These are phyloP conservation scores for Arctopsyche grandis DNA, from an alignment of 1,140 invertebrate genomes.

Conservation along the genomic window DNA sequence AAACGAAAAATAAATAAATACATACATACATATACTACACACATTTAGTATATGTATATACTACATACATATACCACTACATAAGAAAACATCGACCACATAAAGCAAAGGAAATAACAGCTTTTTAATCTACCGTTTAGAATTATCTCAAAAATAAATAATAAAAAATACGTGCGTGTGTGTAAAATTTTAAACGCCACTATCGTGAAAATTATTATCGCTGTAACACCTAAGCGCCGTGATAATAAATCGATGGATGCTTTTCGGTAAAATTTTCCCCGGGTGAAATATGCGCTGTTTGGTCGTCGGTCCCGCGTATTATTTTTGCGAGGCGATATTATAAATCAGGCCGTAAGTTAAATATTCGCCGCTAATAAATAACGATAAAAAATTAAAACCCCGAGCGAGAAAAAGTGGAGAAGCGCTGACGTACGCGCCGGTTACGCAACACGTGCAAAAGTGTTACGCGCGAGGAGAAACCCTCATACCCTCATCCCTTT, in stretches of 20 bases:
- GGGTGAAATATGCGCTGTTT: conserved; percentile 8
- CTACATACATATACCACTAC: neutral
- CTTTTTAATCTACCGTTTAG: no score
- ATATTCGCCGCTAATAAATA: conserved; percentile 38
- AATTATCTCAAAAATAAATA: no score
- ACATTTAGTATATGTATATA: neutral
- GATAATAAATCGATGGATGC: conserved; percentile 7
- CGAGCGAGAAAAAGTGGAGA: conserved; percentile 42
- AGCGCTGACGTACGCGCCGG: conserved; percentile 45
- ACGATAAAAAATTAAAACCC: conserved; percentile 40
- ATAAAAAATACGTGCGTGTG: no score
- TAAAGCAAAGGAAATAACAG: neutral
- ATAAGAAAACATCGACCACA: neutral
- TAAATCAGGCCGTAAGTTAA: conserved; percentile 40
- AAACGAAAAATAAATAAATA: neutral
- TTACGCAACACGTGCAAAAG: conserved; percentile 53
- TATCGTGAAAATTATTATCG: neutral
- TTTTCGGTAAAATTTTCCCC: neutral
- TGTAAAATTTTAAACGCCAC: no score
- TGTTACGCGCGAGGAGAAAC: conserved; percentile 34
- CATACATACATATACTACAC: neutral
- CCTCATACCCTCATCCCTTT: neutral
- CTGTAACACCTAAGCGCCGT: neutral
- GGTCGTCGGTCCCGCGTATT: conserved; percentile 22
- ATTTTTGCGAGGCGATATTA: conserved; percentile 25